phyloP scores from a whole-genome alignment of 1,140 invertebrate species.

The Cotesia typhae region DNA sequence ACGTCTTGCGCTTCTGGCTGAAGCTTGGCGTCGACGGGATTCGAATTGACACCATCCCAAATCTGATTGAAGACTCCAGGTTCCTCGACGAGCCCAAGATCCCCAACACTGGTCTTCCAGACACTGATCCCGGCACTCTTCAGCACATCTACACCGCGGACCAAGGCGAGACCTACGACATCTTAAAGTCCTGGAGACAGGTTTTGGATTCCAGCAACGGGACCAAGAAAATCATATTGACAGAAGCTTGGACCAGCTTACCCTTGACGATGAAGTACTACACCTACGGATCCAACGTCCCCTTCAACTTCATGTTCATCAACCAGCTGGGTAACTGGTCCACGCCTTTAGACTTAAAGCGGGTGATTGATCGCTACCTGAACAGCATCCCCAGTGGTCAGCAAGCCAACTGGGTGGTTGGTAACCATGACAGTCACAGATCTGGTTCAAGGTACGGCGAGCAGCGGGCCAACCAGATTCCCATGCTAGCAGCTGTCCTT shows the following conservation, averaged over 20 bases:
- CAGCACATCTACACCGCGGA: slow-evolving; percentile 55
- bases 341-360: slow-evolving; percentile 67
- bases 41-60: slow-evolving; percentile 71
- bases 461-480: slow-evolving; percentile 72
- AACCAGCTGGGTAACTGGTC: slow-evolving; percentile 64
- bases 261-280: slow-evolving; percentile 72
- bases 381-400: slow-evolving; percentile 51
- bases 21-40: slow-evolving; percentile 77
- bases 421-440: slow-evolving; percentile 77
- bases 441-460: slow-evolving; percentile 72
- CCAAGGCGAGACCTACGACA: slow-evolving; percentile 54
- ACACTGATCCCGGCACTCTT: slow-evolving; percentile 57
- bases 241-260: slow-evolving; percentile 71
- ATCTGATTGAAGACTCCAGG: slow-evolving; percentile 67
- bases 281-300: slow-evolving; percentile 66
- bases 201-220: slow-evolving; percentile 45
- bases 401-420: slow-evolving; percentile 60
- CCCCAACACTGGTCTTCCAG: slow-evolving; percentile 60
- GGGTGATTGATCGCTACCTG: slow-evolving; percentile 68
- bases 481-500: slow-evolving; percentile 71
- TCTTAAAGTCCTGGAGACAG: slow-evolving; percentile 53
- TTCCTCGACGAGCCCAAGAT: slow-evolving; percentile 68
- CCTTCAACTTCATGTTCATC: slow-evolving; percentile 73
- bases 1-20: slow-evolving; percentile 72
- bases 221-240: slow-evolving; percentile 67